Conservation (phyloP, 2,888 invertebrate species). For the Tetragnatha montana region DNA sequence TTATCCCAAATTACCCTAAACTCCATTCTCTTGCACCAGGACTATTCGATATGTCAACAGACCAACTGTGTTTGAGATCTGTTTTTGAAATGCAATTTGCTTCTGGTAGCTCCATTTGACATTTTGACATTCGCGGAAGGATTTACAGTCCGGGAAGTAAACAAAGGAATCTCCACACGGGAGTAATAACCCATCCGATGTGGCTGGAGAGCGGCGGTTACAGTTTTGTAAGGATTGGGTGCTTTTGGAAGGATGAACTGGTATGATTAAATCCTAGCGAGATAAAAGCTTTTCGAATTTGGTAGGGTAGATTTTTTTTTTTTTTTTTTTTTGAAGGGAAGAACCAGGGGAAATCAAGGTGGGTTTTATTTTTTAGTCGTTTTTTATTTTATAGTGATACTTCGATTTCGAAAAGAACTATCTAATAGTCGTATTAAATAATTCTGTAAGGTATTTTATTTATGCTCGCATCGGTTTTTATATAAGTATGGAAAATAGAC, state of each 20-base stretch:
- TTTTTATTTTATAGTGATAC: no score
- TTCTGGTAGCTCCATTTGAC: not conserved
- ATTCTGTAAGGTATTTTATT: no score
- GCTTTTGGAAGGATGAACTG: not conserved
- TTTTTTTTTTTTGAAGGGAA: no score
- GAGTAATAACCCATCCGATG: not conserved
- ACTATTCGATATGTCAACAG: slow-evolving; percentile 41
- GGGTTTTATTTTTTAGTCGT: no score
- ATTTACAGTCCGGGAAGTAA: not conserved
- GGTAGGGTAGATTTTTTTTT: no score
- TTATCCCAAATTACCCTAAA: slow-evolving; percentile 20
- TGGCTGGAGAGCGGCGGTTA: not conserved
- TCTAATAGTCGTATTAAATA: no score
- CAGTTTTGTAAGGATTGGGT: not conserved
- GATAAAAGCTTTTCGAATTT: no score
- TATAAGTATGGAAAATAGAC: no score
- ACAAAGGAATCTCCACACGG: slow-evolving; percentile 3
- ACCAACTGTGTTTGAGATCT: slow-evolving; percentile 34
- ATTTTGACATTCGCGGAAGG: slow-evolving; percentile 20
- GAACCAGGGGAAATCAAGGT: no score
- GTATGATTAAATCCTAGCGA: no score
- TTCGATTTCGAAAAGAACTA: no score
- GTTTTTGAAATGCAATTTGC: not conserved
- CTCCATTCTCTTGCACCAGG: not conserved
- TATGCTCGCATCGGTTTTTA: no score